Conservation (phyloP, 1,140 invertebrate genomes). For the Bombyx mandarina region DNA sequence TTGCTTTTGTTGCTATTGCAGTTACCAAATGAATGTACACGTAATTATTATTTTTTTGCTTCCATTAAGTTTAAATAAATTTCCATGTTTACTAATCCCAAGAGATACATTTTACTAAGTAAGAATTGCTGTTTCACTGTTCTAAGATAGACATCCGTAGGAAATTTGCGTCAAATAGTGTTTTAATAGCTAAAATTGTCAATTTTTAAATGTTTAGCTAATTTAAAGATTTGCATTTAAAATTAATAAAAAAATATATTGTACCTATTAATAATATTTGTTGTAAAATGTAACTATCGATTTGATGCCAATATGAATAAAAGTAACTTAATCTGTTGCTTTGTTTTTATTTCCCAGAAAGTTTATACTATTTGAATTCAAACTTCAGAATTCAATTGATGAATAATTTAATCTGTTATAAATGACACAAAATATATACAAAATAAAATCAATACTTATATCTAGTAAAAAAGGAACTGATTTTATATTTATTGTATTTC, state of each 20-base stretch:
- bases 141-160: slow-evolving; percentile 30
- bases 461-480: no score
- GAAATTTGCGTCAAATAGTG: slow-evolving; percentile 13
- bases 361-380: no score
- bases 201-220: slow-evolving; percentile 63
- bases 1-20: slow-evolving; percentile 18
- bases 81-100: background rate
- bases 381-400: no score
- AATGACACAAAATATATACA: no score
- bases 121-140: slow-evolving; percentile 2
- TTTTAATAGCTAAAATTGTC: slow-evolving; percentile 39
- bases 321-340: slow-evolving; percentile 35
- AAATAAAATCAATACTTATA: no score
- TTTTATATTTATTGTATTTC: no score
- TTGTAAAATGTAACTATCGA: slow-evolving; percentile 64
- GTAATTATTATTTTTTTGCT: slow-evolving; percentile 1
- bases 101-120: background rate
- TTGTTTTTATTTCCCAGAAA: no score
- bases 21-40: slow-evolving; percentile 63
- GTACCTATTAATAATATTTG: slow-evolving; percentile 48
- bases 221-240: slow-evolving; percentile 49
- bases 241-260: slow-evolving; percentile 31
- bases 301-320: slow-evolving; percentile 64
- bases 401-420: background rate
- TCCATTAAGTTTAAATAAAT: background rate